Conservation (phyloP, 1,140 invertebrate genomes). For the Dreissena rostriformis region DNA sequence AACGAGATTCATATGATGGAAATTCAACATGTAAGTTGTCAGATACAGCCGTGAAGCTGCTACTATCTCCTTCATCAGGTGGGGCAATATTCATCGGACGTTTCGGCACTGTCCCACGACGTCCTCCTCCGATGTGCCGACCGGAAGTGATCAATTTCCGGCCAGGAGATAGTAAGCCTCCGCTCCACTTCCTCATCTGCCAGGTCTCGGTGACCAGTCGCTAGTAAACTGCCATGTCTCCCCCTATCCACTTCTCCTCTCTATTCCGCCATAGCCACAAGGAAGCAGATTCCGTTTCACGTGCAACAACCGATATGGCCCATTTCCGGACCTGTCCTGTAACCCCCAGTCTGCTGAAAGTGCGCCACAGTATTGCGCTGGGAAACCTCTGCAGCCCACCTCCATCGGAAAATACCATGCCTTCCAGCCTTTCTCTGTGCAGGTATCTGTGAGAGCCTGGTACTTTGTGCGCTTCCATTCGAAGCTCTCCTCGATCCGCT, state of each 20-base stretch:
- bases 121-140: too few species aligned
- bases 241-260: background rate
- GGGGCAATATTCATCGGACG: too few species aligned
- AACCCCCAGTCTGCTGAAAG: background rate
- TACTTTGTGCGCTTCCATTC: slow-evolving; percentile 36
- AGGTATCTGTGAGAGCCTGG: slow-evolving; percentile 3
- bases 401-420: slow-evolving; percentile 53
- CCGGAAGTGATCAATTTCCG: too few species aligned
- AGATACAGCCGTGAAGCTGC: too few species aligned
- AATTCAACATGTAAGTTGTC: too few species aligned
- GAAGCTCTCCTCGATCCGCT: slow-evolving; percentile 36
- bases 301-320: background rate
- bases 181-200: too few species aligned
- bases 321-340: background rate
- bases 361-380: slow-evolving; percentile 1
- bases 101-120: too few species aligned
- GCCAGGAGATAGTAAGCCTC: too few species aligned
- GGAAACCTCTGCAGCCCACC: slow-evolving; percentile 47
- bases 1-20: too few species aligned
- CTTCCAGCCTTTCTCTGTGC: slow-evolving; percentile 50
- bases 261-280: slow-evolving; percentile 7
- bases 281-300: background rate
- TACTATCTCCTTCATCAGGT: too few species aligned
- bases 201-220: too few species aligned
- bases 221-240: background rate